Evolutionary conservation across 2,797 vertebrate species (phyloP).

Genomic region (Hoplostethus atlanticus): DNA sequence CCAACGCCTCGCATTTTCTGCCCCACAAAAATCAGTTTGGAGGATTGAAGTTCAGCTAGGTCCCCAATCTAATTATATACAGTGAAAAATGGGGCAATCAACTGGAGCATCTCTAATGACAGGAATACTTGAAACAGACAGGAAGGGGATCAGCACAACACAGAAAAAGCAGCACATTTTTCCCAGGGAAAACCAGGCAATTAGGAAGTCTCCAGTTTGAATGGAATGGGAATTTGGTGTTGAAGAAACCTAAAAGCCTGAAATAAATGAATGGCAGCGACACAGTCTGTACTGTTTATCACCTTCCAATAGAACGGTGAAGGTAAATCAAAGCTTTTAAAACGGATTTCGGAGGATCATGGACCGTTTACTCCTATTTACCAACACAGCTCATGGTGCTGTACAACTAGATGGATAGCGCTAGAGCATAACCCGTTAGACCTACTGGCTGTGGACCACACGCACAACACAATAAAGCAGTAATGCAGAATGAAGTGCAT

Average conservation of each 20-base stretch:
- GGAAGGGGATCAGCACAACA: neutral
- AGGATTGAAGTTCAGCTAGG: neutral
- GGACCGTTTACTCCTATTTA: neutral
- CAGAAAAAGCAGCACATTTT: neutral
- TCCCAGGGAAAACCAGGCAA: too few species aligned
- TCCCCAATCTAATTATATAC: constrained; percentile 4
- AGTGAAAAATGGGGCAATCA: neutral
- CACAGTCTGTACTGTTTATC: too few species aligned
- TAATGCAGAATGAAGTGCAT: too few species aligned
- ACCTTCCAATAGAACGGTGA: neutral
- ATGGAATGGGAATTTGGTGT: too few species aligned
- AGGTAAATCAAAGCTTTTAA: neutral
- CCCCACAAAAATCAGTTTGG: constrained; percentile 2
- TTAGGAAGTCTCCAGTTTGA: too few species aligned
- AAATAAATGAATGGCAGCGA: too few species aligned
- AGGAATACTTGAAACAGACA: neutral
- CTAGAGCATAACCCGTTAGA: too few species aligned
- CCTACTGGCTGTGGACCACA: too few species aligned
- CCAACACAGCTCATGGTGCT: too few species aligned
- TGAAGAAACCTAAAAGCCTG: too few species aligned
- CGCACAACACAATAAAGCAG: too few species aligned
- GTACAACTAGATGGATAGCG: too few species aligned
- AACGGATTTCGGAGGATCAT: neutral
- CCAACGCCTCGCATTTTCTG: neutral
- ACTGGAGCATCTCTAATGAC: neutral